phyloP scores from a whole-genome alignment of 2,113 vertebrate genomes.

The Dromaius novaehollandiae region DNA sequence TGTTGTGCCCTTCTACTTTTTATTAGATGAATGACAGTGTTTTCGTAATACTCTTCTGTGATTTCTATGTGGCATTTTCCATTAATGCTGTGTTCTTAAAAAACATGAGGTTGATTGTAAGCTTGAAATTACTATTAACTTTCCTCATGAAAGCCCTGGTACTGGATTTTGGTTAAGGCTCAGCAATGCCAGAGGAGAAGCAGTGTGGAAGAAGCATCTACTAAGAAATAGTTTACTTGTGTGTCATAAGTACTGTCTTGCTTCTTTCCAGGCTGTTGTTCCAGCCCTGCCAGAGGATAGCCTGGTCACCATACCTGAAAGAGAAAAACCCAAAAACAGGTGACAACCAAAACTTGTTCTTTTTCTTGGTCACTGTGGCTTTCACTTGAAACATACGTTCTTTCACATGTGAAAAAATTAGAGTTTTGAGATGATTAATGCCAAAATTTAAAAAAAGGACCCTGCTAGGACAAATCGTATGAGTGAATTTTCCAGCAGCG shows the following conservation, averaged over 20 bases:
- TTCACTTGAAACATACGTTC: rapidly evolving
- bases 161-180: background rate
- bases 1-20: background rate
- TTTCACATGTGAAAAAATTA: background rate
- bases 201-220: background rate
- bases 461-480: background rate
- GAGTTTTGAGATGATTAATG: no score
- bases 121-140: no score
- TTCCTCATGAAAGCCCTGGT: background rate
- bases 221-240: background rate
- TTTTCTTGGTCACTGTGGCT: background rate
- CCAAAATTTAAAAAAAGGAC: background rate
- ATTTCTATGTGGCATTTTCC: background rate
- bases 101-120: background rate
- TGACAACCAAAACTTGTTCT: background rate
- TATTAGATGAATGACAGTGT: background rate
- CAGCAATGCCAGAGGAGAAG: background rate
- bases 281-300: slow-evolving; percentile 27
- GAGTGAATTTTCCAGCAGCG: background rate
- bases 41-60: background rate
- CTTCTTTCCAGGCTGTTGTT: slow-evolving; percentile 46
- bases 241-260: rapidly evolving
- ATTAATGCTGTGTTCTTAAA: background rate
- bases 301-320: background rate
- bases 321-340: slow-evolving; percentile 62